Conservation (phyloP, 2,888 invertebrate species). For the Heptascelio sp. region DNA sequence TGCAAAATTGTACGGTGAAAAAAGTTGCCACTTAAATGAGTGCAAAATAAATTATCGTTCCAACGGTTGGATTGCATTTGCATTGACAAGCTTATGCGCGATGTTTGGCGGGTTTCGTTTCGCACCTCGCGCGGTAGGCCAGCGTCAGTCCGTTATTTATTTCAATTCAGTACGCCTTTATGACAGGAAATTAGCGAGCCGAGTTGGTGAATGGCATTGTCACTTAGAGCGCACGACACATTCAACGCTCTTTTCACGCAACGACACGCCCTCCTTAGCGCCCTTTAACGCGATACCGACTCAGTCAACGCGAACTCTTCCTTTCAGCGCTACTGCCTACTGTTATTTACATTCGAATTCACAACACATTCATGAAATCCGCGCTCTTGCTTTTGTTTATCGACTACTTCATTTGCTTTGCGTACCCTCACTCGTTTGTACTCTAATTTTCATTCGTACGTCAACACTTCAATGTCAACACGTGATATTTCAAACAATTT, state of each 20-base stretch:
- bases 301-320: constrained; percentile 71
- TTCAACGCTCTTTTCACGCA: constrained; percentile 77
- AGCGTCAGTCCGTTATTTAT: constrained; percentile 81
- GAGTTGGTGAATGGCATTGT: too few relatives aligned
- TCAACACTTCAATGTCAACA: constrained; percentile 19
- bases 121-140: constrained; percentile 76
- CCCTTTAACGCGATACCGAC: constrained; percentile 79
- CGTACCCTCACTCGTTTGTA: constrained; percentile 41
- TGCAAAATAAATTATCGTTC: constrained; percentile 64
- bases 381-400: constrained; percentile 61
- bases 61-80: constrained; percentile 75
- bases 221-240: constrained; percentile 80
- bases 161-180: constrained; percentile 80
- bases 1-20: constrained; percentile 20
- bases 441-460: constrained; percentile 52
- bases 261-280: constrained; percentile 82
- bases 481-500: constrained; percentile 37
- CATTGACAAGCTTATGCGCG: constrained; percentile 72
- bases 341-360: constrained; percentile 66
- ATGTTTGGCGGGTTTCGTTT: constrained; percentile 75
- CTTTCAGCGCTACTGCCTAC: constrained; percentile 65
- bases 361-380: constrained; percentile 57
- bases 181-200: too few relatives aligned
- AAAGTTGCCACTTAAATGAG: constrained; percentile 57
- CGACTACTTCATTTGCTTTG: constrained; percentile 64